Conservation (phyloP, 2,797 vertebrate genomes). For the Agapornis canus region DNA sequence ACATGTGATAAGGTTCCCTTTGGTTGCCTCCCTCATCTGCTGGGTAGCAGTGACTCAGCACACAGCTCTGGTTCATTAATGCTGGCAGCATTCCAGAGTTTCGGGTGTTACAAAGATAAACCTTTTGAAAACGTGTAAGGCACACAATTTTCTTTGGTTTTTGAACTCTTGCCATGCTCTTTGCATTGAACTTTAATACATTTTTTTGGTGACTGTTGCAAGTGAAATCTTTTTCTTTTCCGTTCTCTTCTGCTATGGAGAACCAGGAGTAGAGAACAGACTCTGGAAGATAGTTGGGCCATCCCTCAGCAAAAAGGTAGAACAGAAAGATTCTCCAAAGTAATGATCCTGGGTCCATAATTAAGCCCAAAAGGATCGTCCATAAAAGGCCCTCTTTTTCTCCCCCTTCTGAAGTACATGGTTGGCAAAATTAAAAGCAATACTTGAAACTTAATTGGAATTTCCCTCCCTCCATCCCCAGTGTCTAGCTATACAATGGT, state of each 20-base stretch:
- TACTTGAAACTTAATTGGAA: background rate
- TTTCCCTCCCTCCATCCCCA: background rate
- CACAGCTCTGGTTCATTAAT: constrained; percentile 34
- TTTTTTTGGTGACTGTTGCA: background rate
- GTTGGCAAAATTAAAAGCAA: background rate
- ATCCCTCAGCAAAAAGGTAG: background rate
- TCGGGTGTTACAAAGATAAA: constrained; percentile 36
- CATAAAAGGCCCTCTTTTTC: background rate
- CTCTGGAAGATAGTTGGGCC: background rate
- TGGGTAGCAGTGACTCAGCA: constrained; percentile 59
- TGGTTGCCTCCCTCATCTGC: background rate
- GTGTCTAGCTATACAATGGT: background rate
- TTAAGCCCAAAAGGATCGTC: background rate
- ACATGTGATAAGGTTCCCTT: background rate
- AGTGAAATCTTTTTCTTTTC: background rate
- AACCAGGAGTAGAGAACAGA: background rate
- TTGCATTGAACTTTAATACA: background rate
- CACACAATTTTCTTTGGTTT: background rate
- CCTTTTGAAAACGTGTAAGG: background rate
- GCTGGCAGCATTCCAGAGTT: constrained; percentile 30
- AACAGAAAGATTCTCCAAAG: background rate
- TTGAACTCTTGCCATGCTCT: background rate
- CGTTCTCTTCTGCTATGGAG: background rate
- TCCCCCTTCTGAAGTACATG: background rate
- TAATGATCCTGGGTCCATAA: background rate